Base-by-base conservation (phyloP, 1,140 invertebrate species). In the Euura lappo region DNA sequence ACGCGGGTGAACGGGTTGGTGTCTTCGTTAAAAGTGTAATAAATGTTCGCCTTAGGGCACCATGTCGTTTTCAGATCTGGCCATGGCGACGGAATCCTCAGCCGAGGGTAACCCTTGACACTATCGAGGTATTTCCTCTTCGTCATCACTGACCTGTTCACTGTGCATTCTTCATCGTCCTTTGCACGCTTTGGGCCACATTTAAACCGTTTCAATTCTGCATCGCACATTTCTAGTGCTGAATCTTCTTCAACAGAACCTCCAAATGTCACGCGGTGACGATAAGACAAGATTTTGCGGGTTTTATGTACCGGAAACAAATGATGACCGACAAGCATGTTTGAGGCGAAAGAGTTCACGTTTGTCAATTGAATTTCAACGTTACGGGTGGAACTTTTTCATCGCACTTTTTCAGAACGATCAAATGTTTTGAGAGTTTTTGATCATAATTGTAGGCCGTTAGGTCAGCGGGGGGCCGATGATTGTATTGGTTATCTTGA, bases 21-120 rank as follows among this genome's bases (percentile, higher is more conserved):
- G 71, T 88, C 82, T 74, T 87, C 86, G 47, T 81, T 79, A 51
- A 79, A 84, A 44, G 79, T 75, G 68, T 89, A 87, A 71, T 88
- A 89, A 45, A 84, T 78, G 74, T 83, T 85, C 1, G 79, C 81
- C 64, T 73, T 79, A 3, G 88, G 82, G 74, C 85, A 83, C 7
- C 75, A 72, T 6, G 79, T 70, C n/a, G 2, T 71, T 64, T 70
- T 71, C 44, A 45, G 46, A n/a, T 71, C n/a, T 2, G 73, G 73
- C 76, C 74, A 70, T 68, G 13, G 10, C 4, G 67, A 0, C 28
- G 13, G 2, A 2, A 43, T 45, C 11, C 70, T 42, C 6, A 65
- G 4, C 10, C 46, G 69, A n/a, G 74, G 51, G 68, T 74, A 68
- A 69, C 78, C 77, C 72, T 76, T 75, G 7, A 80, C 71, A 60